Evolutionary conservation across 2,113 vertebrate genomes (phyloP).

Genomic region (Cyanistes caeruleus): DNA sequence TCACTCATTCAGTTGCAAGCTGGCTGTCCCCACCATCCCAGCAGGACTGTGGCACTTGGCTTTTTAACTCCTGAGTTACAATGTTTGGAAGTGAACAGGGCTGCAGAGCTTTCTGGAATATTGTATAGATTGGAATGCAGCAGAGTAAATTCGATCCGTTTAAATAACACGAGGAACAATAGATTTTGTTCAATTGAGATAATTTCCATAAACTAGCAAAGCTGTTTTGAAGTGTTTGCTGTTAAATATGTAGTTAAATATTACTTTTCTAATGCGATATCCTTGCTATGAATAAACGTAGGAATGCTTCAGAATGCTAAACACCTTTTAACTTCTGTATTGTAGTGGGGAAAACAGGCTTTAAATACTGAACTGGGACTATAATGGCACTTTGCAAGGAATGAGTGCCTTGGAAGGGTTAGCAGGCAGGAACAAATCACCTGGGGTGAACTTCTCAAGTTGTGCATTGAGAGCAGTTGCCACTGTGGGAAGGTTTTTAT

Average conservation of each 20-base stretch:
- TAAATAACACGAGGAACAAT: background rate
- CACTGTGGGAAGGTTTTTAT: background rate
- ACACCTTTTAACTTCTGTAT: background rate
- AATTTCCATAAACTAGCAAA: background rate
- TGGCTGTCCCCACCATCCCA: background rate
- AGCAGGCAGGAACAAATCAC: background rate
- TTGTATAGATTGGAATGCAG: background rate
- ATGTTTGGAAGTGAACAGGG: background rate
- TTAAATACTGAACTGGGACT: background rate
- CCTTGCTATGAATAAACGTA: background rate
- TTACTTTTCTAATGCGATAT: background rate
- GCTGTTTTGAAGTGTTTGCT: background rate
- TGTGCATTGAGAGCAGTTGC: background rate
- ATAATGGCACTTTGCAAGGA: background rate
- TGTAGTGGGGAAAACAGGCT: background rate
- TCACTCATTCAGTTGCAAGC: background rate
- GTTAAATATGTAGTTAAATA: background rate
- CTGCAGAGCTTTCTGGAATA: background rate
- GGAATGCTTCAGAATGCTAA: background rate
- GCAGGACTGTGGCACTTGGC: background rate
- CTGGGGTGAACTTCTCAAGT: background rate
- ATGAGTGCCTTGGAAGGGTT: background rate
- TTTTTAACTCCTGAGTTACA: background rate
- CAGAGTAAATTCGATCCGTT: background rate
- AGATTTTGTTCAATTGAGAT: background rate